Conservation (phyloP, 2,888 invertebrate species). For the Hedya salicella region DNA sequence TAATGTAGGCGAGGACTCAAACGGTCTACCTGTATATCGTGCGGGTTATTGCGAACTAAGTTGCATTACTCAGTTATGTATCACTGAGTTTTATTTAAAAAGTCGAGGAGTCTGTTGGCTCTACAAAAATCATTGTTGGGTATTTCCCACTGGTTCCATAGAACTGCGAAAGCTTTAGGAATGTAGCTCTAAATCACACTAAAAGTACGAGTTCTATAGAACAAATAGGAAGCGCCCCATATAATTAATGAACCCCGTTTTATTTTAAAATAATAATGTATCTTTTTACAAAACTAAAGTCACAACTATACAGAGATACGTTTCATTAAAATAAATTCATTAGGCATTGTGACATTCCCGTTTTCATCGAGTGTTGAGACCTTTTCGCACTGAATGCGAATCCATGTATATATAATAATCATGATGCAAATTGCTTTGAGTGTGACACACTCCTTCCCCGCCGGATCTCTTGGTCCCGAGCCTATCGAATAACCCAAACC, state of each 20-base stretch:
- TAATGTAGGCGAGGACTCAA: no score
- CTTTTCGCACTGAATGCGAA: conserved; percentile 24
- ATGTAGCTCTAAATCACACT: no score
- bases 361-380: conserved; percentile 16
- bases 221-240: no score
- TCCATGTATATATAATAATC: conserved; percentile 38
- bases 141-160: no score
- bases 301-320: conserved; percentile 1
- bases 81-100: no score
- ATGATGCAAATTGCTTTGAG: conserved; percentile 40
- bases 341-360: background rate
- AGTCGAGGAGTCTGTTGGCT: no score
- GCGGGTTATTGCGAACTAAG: no score
- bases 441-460: conserved; percentile 30
- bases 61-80: no score
- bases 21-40: no score
- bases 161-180: no score
- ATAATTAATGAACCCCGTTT: background rate
- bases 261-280: background rate
- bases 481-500: background rate
- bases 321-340: background rate
- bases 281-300: conserved; percentile 1
- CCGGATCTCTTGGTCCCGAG: conserved; percentile 25
- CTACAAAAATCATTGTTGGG: no score
- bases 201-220: no score